Conservation (phyloP, 2,888 invertebrate species). For the Microplitis manilae region DNA sequence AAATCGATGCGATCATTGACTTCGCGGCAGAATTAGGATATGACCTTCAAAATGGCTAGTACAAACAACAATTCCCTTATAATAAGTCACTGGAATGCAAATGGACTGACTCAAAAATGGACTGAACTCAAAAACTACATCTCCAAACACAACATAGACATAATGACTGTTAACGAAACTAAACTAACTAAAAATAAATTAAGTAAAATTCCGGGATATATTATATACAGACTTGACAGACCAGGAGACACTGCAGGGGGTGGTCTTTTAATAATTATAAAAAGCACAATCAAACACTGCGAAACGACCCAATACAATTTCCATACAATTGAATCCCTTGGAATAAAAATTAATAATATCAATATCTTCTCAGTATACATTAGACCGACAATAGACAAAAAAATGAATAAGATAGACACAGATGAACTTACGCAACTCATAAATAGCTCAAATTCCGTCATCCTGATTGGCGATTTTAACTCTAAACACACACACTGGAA, state of each 20-base stretch:
- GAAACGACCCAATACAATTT: not conserved
- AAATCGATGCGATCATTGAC: too few relatives aligned
- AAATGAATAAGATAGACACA: conserved; percentile 33
- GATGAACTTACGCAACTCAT: not conserved
- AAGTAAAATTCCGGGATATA: not conserved
- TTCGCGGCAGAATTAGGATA: too few relatives aligned
- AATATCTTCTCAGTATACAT: conserved; percentile 37
- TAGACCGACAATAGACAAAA: conserved; percentile 23
- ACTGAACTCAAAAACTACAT: conserved; percentile 42
- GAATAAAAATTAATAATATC: conserved; percentile 39
- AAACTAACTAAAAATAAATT: conserved; percentile 12
- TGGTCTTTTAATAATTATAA: too few relatives aligned
- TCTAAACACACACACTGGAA: conserved; percentile 46
- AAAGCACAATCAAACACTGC: too few relatives aligned
- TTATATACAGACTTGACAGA: conserved; percentile 3
- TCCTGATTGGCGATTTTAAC: conserved; percentile 45
- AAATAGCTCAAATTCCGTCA: not conserved
- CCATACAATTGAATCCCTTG: conserved; percentile 33
- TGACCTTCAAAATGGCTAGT: too few relatives aligned
- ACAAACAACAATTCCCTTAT: not conserved
- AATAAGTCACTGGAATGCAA: conserved; percentile 45
- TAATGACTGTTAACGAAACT: conserved; percentile 45
- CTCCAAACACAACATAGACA: conserved; percentile 35
- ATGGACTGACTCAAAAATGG: conserved; percentile 29
- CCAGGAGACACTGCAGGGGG: not conserved